Evolutionary conservation across 2,113 vertebrate species (phyloP), one percentile per base, ranked within the genome.

Genomic region (Sturnus vulgaris): DNA sequence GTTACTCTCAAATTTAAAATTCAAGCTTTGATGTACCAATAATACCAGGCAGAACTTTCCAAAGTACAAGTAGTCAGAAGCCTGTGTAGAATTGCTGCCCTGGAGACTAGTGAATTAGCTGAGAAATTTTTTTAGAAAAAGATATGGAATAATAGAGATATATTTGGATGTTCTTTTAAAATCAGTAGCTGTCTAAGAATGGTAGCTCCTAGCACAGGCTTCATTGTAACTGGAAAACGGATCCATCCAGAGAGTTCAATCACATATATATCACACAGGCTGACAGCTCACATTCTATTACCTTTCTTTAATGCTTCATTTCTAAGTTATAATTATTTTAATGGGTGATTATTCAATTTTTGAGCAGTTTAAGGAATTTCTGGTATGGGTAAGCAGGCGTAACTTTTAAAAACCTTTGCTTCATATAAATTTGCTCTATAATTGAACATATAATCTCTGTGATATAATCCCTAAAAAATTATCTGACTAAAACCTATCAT

Each of bases 281-380:
- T 95, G 93, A 87, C 64, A 89, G 75, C 64, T 89, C 88, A 69
- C 44, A 49, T 60, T 81, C 57, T 59, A 73, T 92, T 75, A 53
- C 78, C 71, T 91, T 93, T 61, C 49, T 81, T 73, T 59, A 79
- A 75, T 64, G 78, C 65, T 69, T 33, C 31, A 53, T 82, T 96
- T 96, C 22, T 65, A 85, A 94, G 73, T 93, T 64, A 57, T 82
- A 76, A 93, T 85, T 96, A 92, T 86, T 89, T 76, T 95, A 93
- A 60, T 84, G 39, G 65, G 24, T 73, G 23, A 37, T 79, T 53
- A 82, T 60, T 86, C 71, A 78, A 76, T 40, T 85, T 90, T 86
- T 61, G 46, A 82, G 55, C 23, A 39, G 25, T 68, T 76, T 60
- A 70, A 94, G 68, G 49, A 70, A 40, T 92, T 92, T 94, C 73